A percentile compares a stretch with the other conserved stretches of the same genome.
Conservation (phyloP, 2,113 vertebrate species). For the Sander lucioperca region DNA sequence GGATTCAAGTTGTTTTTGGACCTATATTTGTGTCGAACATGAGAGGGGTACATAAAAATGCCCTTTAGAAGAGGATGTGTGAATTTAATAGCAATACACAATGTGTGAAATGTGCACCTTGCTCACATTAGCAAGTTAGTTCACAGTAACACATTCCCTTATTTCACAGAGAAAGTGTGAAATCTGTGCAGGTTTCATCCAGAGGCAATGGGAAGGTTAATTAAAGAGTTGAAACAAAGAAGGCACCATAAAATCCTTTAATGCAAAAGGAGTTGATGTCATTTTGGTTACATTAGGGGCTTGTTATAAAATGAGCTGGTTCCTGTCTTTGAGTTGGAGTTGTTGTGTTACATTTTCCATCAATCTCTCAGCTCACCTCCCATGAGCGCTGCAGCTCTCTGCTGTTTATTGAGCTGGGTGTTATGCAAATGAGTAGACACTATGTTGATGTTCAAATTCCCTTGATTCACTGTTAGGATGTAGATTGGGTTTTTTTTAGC, state of each 20-base stretch:
- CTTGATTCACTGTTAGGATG: constrained; percentile 37
- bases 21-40: background rate
- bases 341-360: constrained; percentile 65
- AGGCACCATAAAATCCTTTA: background rate
- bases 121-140: constrained; percentile 32
- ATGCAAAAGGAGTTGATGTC: constrained; percentile 1
- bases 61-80: background rate
- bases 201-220: constrained; percentile 20
- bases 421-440: constrained; percentile 66
- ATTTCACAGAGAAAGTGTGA: constrained; percentile 42
- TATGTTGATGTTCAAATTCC: constrained; percentile 57
- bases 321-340: constrained; percentile 49
- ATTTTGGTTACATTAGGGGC: constrained; percentile 4
- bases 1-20: background rate
- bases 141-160: constrained; percentile 27
- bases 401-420: constrained; percentile 47
- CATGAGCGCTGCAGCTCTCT: constrained; percentile 43
- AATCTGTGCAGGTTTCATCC: constrained; percentile 28
- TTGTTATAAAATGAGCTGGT: constrained; percentile 61
- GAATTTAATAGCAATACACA: constrained; percentile 21
- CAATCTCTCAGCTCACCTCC: constrained; percentile 64
- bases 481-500: constrained; percentile 23
- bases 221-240: background rate
- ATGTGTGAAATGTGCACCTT: constrained; percentile 18
- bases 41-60: background rate